Conservation (phyloP, 2,888 invertebrate genomes). For the Halocaridina rubra region DNA sequence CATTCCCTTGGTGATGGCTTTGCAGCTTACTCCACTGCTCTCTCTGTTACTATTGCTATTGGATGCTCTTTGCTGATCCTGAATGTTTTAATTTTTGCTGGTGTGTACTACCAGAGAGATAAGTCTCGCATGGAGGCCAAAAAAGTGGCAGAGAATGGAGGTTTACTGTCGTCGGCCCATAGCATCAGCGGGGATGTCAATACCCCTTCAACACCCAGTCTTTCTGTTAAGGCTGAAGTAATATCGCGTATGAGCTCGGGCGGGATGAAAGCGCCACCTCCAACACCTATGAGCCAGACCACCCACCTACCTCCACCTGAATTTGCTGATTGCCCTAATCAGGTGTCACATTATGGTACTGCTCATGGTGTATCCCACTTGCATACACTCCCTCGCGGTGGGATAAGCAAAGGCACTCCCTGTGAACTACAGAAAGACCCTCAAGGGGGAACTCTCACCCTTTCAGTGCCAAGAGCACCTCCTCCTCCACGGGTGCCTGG, state of each 20-base stretch:
- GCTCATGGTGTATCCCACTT: slow-evolving; percentile 53
- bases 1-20: slow-evolving; percentile 79
- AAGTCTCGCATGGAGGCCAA: slow-evolving; percentile 62
- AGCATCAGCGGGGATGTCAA: slow-evolving; percentile 61
- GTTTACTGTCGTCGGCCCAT: slow-evolving; percentile 55
- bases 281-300: slow-evolving; percentile 47
- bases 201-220: slow-evolving; percentile 43
- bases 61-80: slow-evolving; percentile 91
- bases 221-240: slow-evolving; percentile 42
- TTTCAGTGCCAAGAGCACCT: slow-evolving; percentile 59
- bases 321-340: slow-evolving; percentile 80
- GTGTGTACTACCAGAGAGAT: slow-evolving; percentile 86
- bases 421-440: slow-evolving; percentile 28
- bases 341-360: slow-evolving; percentile 48
- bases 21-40: slow-evolving; percentile 88
- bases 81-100: slow-evolving; percentile 93
- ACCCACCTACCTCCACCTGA: slow-evolving; percentile 86
- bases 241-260: slow-evolving; percentile 16
- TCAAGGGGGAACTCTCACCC: slow-evolving; percentile 47
- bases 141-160: slow-evolving; percentile 62
- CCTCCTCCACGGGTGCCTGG: slow-evolving; percentile 60
- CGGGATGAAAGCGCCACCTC: slow-evolving; percentile 44
- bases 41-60: slow-evolving; percentile 93
- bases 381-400: slow-evolving; percentile 58
- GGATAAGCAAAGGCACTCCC: slow-evolving; percentile 12